phyloP scores from a whole-genome alignment of 2,888 invertebrate genomes.

The Phorcus lineatus region DNA sequence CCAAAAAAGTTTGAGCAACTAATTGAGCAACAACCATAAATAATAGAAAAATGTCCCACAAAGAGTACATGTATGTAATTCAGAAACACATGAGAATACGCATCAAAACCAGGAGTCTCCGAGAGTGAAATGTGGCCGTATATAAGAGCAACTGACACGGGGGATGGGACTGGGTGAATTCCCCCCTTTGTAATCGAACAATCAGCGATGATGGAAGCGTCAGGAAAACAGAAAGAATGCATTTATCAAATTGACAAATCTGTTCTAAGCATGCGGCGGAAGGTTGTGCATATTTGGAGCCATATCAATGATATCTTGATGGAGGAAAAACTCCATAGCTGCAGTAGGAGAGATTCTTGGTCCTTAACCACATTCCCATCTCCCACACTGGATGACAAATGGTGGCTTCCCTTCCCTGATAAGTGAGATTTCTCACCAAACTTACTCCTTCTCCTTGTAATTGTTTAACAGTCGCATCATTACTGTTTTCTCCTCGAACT shows the following conservation, averaged over 20 bases:
- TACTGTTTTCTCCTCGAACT: too few species aligned
- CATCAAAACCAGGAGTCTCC: too few species aligned
- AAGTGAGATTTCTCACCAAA: too few species aligned
- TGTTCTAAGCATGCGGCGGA: not conserved
- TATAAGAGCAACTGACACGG: too few species aligned
- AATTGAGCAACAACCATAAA: too few species aligned
- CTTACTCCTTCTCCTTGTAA: too few species aligned
- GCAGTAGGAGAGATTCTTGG: not conserved
- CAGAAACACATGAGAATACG: too few species aligned
- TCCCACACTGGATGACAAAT: not conserved
- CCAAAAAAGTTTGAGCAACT: too few species aligned
- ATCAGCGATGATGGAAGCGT: not conserved
- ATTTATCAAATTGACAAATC: conserved; percentile 21
- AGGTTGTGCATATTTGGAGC: not conserved
- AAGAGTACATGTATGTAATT: too few species aligned
- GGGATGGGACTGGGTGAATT: not conserved
- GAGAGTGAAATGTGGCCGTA: too few species aligned
- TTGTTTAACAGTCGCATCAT: too few species aligned
- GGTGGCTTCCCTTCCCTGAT: not conserved
- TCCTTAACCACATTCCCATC: conserved; percentile 5
- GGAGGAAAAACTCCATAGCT: not conserved
- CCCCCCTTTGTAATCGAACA: not conserved
- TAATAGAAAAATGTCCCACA: too few species aligned
- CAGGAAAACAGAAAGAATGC: conserved; percentile 1
- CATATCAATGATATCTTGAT: conserved; percentile 4